These are phyloP conservation scores for Ormia ochracea DNA, from an alignment of 2,888 invertebrate species.

Conservation along the genomic window DNA sequence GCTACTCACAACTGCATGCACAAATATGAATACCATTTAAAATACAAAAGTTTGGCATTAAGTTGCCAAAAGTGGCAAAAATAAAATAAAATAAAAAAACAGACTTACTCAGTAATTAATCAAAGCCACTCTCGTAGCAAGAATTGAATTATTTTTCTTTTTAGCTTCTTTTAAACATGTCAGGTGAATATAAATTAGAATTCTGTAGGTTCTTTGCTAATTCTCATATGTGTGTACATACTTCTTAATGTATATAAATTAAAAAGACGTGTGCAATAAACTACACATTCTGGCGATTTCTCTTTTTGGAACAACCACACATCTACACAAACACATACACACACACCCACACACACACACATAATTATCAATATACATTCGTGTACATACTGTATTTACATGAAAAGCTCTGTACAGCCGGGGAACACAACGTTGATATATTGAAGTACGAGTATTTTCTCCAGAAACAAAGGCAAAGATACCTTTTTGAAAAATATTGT, in stretches of 20 bases:
- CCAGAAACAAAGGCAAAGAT: neutral
- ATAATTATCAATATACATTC: neutral
- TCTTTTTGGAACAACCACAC: neutral
- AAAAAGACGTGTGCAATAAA: neutral
- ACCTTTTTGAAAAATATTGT: neutral
- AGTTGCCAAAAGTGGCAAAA: too few relatives aligned
- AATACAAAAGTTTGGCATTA: too few relatives aligned
- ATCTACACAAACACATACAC: too few relatives aligned
- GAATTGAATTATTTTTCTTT: conserved; percentile 9
- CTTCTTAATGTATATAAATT: too few relatives aligned
- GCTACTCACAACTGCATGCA: too few relatives aligned
- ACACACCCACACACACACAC: too few relatives aligned
- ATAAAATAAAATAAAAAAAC: too few relatives aligned
- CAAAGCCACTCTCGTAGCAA: too few relatives aligned
- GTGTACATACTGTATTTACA: too few relatives aligned
- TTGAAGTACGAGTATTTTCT: neutral
- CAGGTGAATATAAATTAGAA: conserved; percentile 28
- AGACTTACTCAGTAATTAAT: too few relatives aligned
- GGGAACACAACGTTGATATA: neutral
- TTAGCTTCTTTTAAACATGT: conserved; percentile 12
- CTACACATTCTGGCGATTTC: neutral
- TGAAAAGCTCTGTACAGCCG: too few relatives aligned
- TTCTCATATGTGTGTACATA: neutral
- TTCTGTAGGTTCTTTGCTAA: conserved; percentile 13
- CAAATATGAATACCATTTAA: too few relatives aligned